These are phyloP conservation scores for Drosophila formosana DNA, from an alignment of 2,888 invertebrate genomes.

Conservation along the genomic window DNA sequence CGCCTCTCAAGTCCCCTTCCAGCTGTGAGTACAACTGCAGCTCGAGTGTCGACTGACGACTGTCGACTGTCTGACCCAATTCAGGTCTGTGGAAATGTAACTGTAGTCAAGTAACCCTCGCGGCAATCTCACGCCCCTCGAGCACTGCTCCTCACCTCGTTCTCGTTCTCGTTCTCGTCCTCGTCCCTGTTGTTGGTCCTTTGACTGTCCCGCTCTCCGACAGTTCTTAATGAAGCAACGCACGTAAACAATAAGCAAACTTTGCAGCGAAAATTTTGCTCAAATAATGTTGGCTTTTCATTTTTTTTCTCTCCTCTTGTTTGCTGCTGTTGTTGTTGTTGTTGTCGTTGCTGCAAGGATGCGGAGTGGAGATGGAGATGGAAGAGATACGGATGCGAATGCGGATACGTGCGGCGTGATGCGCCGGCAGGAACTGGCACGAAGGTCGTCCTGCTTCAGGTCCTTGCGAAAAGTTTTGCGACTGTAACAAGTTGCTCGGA, in stretches of 20 bases:
- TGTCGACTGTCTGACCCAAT: conserved; percentile 73
- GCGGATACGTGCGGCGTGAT: conserved; percentile 77
- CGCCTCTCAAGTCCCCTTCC: conserved; percentile 53
- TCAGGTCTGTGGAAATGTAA: conserved; percentile 54
- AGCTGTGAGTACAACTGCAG: conserved; percentile 50
- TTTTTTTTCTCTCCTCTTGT: conserved; percentile 21
- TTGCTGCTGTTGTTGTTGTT: conserved; percentile 6
- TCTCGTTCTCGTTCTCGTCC: neutral
- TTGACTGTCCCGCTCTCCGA: conserved; percentile 10
- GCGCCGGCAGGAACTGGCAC: conserved; percentile 73
- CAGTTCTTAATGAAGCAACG: conserved; percentile 78
- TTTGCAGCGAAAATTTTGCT: conserved; percentile 79
- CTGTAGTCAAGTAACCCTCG: conserved; percentile 69
- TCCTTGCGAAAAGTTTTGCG: conserved; percentile 64
- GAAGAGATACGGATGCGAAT: conserved; percentile 38
- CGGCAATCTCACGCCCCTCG: conserved; percentile 43
- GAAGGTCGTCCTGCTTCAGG: conserved; percentile 68
- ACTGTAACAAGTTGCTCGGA: conserved; percentile 76
- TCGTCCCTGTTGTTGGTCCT: neutral
- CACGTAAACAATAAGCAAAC: conserved; percentile 79
- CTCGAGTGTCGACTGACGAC: conserved; percentile 37
- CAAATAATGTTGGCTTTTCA: conserved; percentile 73
- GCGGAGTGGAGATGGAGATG: neutral
- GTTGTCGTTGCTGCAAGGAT: conserved; percentile 29
- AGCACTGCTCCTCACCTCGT: conserved; percentile 18